Conservation (phyloP, 2,113 vertebrate species). For the Pongo abelii region DNA sequence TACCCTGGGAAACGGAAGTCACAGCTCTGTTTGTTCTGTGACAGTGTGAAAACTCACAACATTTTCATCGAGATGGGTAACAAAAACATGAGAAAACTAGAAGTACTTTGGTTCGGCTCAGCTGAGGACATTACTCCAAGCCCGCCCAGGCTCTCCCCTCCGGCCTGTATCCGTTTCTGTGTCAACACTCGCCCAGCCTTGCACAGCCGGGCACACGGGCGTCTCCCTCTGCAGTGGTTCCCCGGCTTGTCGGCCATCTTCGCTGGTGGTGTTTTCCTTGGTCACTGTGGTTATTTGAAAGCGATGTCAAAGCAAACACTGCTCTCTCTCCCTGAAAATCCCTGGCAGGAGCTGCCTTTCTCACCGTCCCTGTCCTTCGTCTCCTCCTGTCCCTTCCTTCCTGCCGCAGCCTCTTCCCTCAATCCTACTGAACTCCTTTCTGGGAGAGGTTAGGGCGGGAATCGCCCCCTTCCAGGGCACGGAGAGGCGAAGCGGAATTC, state of each 20-base stretch:
- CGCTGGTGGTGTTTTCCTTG: background rate
- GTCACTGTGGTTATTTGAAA: background rate
- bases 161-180: background rate
- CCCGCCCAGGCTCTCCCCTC: background rate
- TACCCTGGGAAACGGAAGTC: conserved; percentile 61
- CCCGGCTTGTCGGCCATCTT: background rate
- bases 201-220: background rate
- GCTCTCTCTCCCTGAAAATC: background rate
- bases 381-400: background rate
- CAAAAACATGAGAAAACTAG: background rate
- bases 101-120: background rate
- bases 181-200: background rate
- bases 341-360: conserved; percentile 25
- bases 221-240: background rate
- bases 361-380: background rate
- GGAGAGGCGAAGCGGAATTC: background rate
- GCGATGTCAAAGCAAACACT: background rate
- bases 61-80: conserved; percentile 34
- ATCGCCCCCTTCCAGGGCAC: rapidly evolving
- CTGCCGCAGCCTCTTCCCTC: background rate
- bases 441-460: background rate
- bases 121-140: background rate
- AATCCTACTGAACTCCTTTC: no score
- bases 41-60: conserved; percentile 69
- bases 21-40: conserved; percentile 55